Evolutionary conservation across 1,140 invertebrate genomes (phyloP).

Genomic region (Bombyx mandarina): DNA sequence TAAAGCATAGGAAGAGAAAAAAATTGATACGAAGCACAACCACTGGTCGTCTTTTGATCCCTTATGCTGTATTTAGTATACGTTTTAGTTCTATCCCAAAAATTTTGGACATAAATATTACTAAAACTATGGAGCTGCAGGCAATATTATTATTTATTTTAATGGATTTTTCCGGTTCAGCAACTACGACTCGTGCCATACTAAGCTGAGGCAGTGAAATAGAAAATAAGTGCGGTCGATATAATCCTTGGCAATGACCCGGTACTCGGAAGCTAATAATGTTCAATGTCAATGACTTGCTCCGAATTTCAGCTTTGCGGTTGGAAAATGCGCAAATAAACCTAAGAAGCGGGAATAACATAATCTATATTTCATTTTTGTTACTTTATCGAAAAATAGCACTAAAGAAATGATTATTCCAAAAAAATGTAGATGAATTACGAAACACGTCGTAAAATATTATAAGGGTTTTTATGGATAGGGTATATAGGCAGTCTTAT

Average conservation of each 20-base stretch:
- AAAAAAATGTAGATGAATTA: conserved; percentile 9
- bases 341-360: no score
- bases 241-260: conserved; percentile 30
- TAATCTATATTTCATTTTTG: no score
- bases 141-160: conserved; percentile 5
- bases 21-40: no score
- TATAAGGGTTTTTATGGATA: conserved; percentile 16
- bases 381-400: no score
- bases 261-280: conserved; percentile 28
- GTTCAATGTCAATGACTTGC: conserved; percentile 36
- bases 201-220: conserved; percentile 40
- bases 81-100: no score
- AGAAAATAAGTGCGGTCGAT: conserved; percentile 58
- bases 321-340: background rate
- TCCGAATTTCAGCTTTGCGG: background rate
- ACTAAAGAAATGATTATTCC: no score
- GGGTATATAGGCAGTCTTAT: conserved; percentile 28
- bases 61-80: no score
- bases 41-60: no score
- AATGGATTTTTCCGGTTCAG: conserved; percentile 22
- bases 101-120: no score
- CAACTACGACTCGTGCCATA: conserved; percentile 50
- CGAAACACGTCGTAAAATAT: conserved; percentile 15
- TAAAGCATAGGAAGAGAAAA: no score
- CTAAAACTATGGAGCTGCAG: no score